These are phyloP conservation scores for Poecile atricapillus DNA, from an alignment of 2,113 vertebrate species.

Conservation along the genomic window DNA sequence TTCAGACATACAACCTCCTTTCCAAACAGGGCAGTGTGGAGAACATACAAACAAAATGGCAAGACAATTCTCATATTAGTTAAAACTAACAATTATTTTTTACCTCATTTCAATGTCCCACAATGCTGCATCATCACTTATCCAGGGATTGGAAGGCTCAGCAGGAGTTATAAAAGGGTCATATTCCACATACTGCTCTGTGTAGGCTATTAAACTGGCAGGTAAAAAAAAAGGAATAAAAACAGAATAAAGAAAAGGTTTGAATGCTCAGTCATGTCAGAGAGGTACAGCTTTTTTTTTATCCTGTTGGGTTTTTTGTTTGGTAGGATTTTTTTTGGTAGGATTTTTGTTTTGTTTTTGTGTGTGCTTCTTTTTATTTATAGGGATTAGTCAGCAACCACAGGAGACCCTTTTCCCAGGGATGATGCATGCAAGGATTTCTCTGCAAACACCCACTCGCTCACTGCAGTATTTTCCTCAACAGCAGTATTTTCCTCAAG, in stretches of 20 bases:
- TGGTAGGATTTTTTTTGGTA: no score
- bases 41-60: background rate
- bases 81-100: background rate
- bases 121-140: slow-evolving; percentile 85
- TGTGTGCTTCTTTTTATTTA: background rate
- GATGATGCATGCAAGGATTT: background rate
- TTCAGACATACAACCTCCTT: background rate
- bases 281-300: background rate
- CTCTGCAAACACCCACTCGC: background rate
- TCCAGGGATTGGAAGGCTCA: slow-evolving; percentile 95
- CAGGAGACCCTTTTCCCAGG: background rate
- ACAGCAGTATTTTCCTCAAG: background rate
- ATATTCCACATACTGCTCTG: slow-evolving; percentile 91
- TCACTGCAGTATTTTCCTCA: background rate
- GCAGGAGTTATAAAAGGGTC: slow-evolving; percentile 86
- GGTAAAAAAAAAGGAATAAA: background rate
- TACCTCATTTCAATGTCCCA: slow-evolving; percentile 96
- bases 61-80: background rate
- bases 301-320: no score
- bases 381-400: background rate
- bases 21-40: background rate
- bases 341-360: no score
- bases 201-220: slow-evolving; percentile 88
- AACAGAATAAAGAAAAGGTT: background rate
- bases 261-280: background rate